Percentiles rank a stretch among this genome's conserved stretches.
Evolutionary conservation across 2,888 invertebrate genomes (phyloP).

Genomic region (Synanthedon formicaeformis): DNA sequence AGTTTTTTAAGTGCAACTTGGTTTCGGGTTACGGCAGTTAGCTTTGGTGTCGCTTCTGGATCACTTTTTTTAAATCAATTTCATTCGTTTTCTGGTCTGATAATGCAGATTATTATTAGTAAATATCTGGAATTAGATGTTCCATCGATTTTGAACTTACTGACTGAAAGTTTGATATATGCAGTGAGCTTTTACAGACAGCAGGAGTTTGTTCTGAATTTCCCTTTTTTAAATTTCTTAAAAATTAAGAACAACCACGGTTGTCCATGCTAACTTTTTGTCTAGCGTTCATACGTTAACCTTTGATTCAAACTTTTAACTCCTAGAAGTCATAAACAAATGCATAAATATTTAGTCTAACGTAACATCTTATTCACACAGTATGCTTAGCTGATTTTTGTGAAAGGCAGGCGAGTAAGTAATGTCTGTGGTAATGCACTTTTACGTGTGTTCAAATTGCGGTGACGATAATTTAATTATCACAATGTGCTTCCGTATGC

Average conservation of each 20-base stretch:
- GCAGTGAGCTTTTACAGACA: too few species aligned
- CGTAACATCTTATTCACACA: slow-evolving; percentile 51
- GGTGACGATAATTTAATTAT: slow-evolving; percentile 58
- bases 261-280: background rate
- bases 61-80: slow-evolving; percentile 23
- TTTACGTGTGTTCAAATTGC: slow-evolving; percentile 54
- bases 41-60: slow-evolving; percentile 26
- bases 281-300: slow-evolving; percentile 23
- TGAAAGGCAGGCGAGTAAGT: slow-evolving; percentile 61
- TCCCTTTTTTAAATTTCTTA: too few species aligned
- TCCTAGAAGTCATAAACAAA: slow-evolving; percentile 21
- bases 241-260: slow-evolving; percentile 8
- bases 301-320: slow-evolving; percentile 49
- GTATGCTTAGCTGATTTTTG: slow-evolving; percentile 61
- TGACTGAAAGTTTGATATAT: too few species aligned
- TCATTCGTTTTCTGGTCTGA: background rate
- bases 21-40: slow-evolving; percentile 44
- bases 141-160: too few species aligned
- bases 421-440: slow-evolving; percentile 60
- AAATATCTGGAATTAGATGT: background rate
- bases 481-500: slow-evolving; percentile 54
- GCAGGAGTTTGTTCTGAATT: too few species aligned
- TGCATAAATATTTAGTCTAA: background rate
- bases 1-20: slow-evolving; percentile 47
- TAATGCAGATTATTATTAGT: background rate